Base-by-base conservation (phyloP, 2,797 vertebrate genomes). In the Aphelocoma californica region DNA sequence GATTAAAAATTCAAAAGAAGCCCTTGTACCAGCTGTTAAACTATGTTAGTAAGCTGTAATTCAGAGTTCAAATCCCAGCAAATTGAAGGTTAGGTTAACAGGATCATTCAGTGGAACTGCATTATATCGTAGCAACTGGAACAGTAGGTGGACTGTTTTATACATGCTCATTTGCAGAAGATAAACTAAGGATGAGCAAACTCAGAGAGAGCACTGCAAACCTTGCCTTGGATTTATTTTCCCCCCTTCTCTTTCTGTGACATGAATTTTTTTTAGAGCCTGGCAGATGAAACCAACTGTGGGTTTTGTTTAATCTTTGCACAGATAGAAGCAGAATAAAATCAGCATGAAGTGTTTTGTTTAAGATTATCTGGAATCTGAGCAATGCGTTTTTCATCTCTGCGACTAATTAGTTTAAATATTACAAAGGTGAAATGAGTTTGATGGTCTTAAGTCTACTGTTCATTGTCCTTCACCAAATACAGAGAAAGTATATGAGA, bases 1-100 rank as follows among this genome's bases (percentile, higher is more conserved):
- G 97, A 98, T 99, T 98, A 99, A 99, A 99, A 98, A 99, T 98
- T 98, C 98, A 98, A 98, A 98, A 98, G 98, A 98, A 98, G 97
- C 97, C 98, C 98, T 98, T 98, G 98, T 98, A 98, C 98, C 98
- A 99, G 98, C 98, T 99, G 98, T 98, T 99, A 98, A 98, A 98
- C 98, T 98, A 97, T 96, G 98, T 98, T 98, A 97, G 95, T 98
- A 98, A 98, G 97, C 98, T 98, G 97, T 98, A 98, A 99, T 98
- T 98, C 98, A 98, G 98, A 98, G 98, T 98, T 99, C 98, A 98
- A 98, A 99, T 98, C 98, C 97, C 84, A 98, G 98, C 98, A 99
- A 99, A 99, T 98, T 98, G 98, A 98, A 98, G 98, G 98, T 98
- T 98, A 98, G 98, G 98, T 97, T 98, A 98, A 98, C 98, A 98